Evolutionary conservation across 37 sponge, comb jelly and placozoan genomes (phyloP).

Genomic region (Aplysina aerophoba): DNA sequence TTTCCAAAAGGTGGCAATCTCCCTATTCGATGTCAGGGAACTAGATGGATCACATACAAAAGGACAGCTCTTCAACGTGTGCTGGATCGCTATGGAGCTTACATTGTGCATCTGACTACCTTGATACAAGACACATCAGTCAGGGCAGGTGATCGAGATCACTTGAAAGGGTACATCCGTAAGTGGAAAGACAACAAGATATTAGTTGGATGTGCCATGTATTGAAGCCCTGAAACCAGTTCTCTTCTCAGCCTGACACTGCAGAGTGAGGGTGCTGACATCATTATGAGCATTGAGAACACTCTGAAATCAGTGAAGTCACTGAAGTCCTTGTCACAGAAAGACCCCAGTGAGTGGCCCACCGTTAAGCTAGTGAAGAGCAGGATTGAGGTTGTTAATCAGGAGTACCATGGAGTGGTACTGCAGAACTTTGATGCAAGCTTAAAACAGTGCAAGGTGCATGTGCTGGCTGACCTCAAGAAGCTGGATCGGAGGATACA

Average conservation of each 20-base stretch:
- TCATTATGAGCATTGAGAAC: conserved; percentile 18
- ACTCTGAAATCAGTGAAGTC: conserved; percentile 46
- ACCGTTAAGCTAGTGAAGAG: conserved; percentile 34
- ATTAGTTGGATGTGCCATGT: conserved; percentile 35
- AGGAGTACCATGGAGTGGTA: conserved; percentile 37
- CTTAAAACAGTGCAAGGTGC: conserved; percentile 23
- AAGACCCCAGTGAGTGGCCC: conserved; percentile 56
- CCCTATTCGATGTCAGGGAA: conserved; percentile 53
- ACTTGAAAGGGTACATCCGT: conserved; percentile 14
- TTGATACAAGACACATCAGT: conserved; percentile 41
- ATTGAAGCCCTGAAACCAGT: conserved; percentile 47
- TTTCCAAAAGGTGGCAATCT: conserved; percentile 46
- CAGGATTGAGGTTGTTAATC: conserved; percentile 32
- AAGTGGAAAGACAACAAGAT: conserved; percentile 41
- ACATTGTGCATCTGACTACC: conserved; percentile 18
- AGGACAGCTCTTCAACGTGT: conserved; percentile 47
- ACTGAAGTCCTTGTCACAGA: conserved; percentile 35
- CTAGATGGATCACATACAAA: conserved; percentile 61
- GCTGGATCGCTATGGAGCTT: conserved; percentile 54
- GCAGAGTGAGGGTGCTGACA: conserved; percentile 27
- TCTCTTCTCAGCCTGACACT: conserved; percentile 43
- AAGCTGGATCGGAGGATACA: conserved; percentile 40
- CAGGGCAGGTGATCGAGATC: conserved; percentile 39
- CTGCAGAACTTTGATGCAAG: conserved; percentile 27
- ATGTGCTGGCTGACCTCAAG: conserved; percentile 20